phyloP scores from a whole-genome alignment of 1,140 invertebrate species.

The Drosophila eugracilis region DNA sequence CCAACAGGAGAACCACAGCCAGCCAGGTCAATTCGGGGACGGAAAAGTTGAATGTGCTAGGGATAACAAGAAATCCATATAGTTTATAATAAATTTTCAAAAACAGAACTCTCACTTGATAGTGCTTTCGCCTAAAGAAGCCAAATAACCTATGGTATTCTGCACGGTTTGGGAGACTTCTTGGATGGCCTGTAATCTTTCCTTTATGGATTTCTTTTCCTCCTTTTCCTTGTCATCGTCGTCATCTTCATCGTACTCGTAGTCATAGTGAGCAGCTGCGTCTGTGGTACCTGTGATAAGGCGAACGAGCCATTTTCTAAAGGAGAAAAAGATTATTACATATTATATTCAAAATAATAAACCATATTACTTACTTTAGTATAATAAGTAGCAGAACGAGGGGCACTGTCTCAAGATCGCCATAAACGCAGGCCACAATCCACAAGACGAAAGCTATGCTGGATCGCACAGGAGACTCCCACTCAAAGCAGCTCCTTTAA shows the following conservation, averaged over 20 bases:
- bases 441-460: conserved; percentile 94
- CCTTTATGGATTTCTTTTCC: conserved; percentile 97
- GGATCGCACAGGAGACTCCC: conserved; percentile 96
- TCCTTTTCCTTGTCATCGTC: conserved; percentile 93
- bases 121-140: conserved; percentile 95
- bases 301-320: conserved; percentile 86
- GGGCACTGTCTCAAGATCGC: conserved; percentile 93
- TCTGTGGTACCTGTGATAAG: conserved; percentile 86
- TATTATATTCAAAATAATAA: too few relatives aligned
- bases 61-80: conserved; percentile 27
- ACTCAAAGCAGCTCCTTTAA: conserved; percentile 96
- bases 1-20: conserved; percentile 91
- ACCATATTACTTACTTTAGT: conserved; percentile 86
- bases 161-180: conserved; percentile 98
- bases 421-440: conserved; percentile 85
- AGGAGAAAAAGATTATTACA: not conserved
- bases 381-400: conserved; percentile 91
- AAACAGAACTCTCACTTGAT: conserved; percentile 91
- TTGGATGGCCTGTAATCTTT: conserved; percentile 96
- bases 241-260: conserved; percentile 90
- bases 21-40: conserved; percentile 98
- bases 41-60: conserved; percentile 97
- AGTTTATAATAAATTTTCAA: accelerated
- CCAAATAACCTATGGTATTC: conserved; percentile 96
- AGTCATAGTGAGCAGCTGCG: conserved; percentile 90